Conservation (phyloP, 2,888 invertebrate species). For the Agrypnus murinus region DNA sequence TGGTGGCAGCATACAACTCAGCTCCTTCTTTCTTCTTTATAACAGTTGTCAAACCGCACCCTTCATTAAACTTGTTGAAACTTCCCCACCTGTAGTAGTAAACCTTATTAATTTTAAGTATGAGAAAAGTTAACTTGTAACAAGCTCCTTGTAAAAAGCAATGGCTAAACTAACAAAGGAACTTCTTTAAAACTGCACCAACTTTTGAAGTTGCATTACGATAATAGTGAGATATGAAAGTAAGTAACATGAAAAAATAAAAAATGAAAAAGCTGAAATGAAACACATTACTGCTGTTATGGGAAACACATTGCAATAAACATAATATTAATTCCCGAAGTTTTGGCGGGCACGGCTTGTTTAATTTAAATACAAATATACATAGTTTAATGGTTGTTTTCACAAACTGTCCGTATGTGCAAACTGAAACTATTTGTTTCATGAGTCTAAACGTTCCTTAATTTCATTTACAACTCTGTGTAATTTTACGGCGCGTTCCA, state of each 20-base stretch:
- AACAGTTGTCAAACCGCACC: background rate
- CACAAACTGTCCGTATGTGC: conserved; percentile 11
- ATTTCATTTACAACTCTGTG: conserved; percentile 46
- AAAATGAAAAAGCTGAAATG: background rate
- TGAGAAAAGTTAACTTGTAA: background rate
- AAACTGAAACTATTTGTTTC: conserved; percentile 42
- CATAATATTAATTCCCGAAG: too few species aligned
- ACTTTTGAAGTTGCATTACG: background rate
- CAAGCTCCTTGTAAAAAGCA: background rate
- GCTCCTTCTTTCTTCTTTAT: too few species aligned
- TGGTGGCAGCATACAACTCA: too few species aligned
- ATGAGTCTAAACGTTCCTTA: conserved; percentile 43
- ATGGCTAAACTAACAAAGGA: background rate
- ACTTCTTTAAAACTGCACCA: background rate
- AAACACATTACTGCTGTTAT: too few species aligned
- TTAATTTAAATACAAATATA: conserved; percentile 1
- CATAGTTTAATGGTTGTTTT: conserved; percentile 7
- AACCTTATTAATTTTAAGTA: conserved; percentile 11
- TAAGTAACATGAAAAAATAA: background rate
- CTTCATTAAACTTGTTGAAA: conserved; percentile 5
- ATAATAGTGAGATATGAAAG: too few species aligned
- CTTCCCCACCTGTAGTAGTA: conserved; percentile 8
- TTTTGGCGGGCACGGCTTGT: background rate
- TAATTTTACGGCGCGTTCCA: conserved; percentile 43
- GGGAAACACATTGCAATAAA: too few species aligned